Base-by-base conservation (phyloP, 2,888 invertebrate species). In the Lepidocyrtoides sp. region DNA sequence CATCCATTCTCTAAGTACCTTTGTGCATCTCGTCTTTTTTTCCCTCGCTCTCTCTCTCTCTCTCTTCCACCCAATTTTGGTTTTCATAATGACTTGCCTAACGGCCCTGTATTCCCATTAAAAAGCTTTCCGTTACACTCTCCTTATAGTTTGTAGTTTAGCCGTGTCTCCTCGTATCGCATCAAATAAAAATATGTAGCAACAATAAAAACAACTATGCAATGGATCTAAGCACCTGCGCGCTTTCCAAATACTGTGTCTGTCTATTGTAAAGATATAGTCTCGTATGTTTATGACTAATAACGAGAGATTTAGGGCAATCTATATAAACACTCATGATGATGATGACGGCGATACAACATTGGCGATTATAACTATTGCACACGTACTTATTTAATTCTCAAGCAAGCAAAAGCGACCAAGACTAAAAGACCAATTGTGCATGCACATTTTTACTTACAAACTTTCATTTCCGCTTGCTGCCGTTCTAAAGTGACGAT, bases 81-180 rank as follows among this genome's bases (percentile, higher is more conserved):
- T 51, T 79, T 44, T 54, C 79, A 29, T 79, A 79, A 79, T 54
- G 79, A 79, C 79, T 79, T 29, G 23, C 36, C 32, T 79, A 79
- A 79, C 51, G 54, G 79, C 79, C 26, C 69, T 23, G 12, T 48
- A 72, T 41, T 79, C 79, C 79, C 36, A 79, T 54, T 57, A 79
- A 79, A 75, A 54, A 20, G 17, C 54, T 79, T 54, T 14, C 79
- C 32, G 20, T 79, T 57, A 2, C 29, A 14, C 32, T 41, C 20
- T 32, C 66, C 2, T n/a, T 14, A 54, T 14, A 54, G n/a, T 69
- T n/a, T 20, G 41, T 41, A 14, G 36, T 29, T 72, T 72, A 5
- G 23, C 10, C 26, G 12, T 44, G 4, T 14, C 1, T 5, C 26
- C 26, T 72, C 44, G 20, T 44, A 32, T 8, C 10, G n/a, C n/a